A percentile compares a stretch with the other conserved stretches of the same genome.
Conservation (phyloP, 2,113 vertebrate species). For the Rhagologus leucostigma region DNA sequence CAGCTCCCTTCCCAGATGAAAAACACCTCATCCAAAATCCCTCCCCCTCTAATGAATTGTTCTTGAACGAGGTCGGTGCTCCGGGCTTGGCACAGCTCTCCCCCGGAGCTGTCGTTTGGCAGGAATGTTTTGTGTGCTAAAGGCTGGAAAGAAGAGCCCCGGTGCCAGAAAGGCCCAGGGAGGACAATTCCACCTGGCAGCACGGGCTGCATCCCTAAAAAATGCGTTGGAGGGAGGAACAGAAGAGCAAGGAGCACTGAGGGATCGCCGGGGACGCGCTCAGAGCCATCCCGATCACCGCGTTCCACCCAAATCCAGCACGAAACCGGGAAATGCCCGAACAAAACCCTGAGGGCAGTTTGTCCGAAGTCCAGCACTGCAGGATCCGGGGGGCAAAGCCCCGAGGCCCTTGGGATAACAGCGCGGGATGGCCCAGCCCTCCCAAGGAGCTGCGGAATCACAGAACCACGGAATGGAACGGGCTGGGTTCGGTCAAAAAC, state of each 20-base stretch:
- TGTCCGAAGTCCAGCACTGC: background rate
- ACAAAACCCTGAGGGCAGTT: rapidly evolving
- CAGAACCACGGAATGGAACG: rapidly evolving
- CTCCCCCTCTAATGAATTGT: background rate
- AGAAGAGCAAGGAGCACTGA: background rate
- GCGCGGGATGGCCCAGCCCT: background rate
- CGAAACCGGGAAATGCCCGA: rapidly evolving
- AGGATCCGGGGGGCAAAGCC: background rate
- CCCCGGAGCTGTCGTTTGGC: background rate
- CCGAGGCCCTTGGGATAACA: rapidly evolving
- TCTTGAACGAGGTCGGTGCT: background rate
- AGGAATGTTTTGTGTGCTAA: background rate
- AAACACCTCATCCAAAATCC: background rate
- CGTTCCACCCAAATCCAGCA: background rate
- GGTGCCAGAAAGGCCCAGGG: background rate
- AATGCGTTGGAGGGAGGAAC: background rate
- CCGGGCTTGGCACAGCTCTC: background rate
- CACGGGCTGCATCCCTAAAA: background rate
- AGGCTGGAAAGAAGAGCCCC: background rate
- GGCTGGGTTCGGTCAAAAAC: background rate
- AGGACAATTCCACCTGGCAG: background rate
- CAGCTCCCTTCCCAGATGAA: background rate
- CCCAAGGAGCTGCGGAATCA: rapidly evolving
- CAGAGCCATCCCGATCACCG: background rate
- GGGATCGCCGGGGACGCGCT: background rate